Evolutionary conservation across 30 jellyfish, hydroid and myxozoan species (phyloP).

Genomic region (Cassiopea andromeda): DNA sequence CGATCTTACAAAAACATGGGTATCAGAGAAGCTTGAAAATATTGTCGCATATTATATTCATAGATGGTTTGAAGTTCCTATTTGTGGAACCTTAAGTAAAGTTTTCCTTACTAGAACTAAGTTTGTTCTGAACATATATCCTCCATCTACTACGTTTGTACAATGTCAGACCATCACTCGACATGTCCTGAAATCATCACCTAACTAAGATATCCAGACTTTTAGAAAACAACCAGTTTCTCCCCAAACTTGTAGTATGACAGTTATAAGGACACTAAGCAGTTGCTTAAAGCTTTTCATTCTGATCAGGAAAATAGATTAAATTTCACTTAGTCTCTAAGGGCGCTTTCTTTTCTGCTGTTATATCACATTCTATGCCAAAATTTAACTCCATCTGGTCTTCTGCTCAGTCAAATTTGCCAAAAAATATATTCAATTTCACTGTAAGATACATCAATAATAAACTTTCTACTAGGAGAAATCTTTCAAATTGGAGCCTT

Average conservation of each 20-base stretch:
- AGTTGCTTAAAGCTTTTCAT: not conserved
- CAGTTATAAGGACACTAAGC: not conserved
- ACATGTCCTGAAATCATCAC: not conserved
- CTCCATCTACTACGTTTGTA: not conserved
- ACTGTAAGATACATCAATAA: too few species aligned
- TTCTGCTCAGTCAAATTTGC: too few species aligned
- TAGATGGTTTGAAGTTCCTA: too few species aligned
- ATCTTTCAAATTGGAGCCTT: too few species aligned
- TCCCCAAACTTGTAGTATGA: not conserved
- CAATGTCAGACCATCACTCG: not conserved
- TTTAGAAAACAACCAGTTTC: not conserved
- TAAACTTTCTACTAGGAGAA: too few species aligned
- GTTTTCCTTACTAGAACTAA: too few species aligned
- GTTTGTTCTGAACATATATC: not conserved
- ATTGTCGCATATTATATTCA: not conserved
- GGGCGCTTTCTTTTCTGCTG: not conserved
- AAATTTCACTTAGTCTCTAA: not conserved
- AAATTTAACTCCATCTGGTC: too few species aligned
- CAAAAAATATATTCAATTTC: too few species aligned
- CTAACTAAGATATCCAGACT: not conserved
- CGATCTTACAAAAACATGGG: constrained; percentile 26
- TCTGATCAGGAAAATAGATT: too few species aligned
- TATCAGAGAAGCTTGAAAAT: constrained; percentile 11
- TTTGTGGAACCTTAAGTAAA: too few species aligned
- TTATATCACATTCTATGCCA: not conserved